These are phyloP conservation scores for Urophycis tenuis DNA, from an alignment of 2,797 vertebrate species.

Conservation along the genomic window DNA sequence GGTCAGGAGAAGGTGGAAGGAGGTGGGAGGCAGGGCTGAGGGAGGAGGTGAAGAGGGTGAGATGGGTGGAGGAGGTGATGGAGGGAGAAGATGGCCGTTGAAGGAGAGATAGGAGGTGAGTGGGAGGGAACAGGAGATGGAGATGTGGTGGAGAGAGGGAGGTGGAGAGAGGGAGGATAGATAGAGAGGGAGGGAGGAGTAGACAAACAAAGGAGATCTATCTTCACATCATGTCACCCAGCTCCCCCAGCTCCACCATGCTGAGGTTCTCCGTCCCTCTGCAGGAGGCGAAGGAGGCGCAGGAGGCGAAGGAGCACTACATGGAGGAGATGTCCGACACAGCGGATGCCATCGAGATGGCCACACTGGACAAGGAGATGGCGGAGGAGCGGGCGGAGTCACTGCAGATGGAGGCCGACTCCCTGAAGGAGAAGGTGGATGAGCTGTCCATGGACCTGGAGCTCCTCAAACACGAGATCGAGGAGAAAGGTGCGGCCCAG, in stretches of 20 bases:
- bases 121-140: neutral
- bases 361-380: conserved; percentile 89
- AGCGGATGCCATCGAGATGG: conserved; percentile 85
- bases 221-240: neutral
- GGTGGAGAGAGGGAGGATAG: neutral
- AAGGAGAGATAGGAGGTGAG: neutral
- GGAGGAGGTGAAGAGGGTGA: neutral
- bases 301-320: conserved; percentile 83
- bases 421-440: conserved; percentile 79
- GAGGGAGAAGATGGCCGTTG: neutral
- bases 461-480: conserved; percentile 86
- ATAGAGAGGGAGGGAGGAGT: neutral
- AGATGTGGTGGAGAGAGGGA: neutral
- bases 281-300: conserved; percentile 82
- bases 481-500: conserved; percentile 76
- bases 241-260: neutral
- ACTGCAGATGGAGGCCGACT: conserved; percentile 82
- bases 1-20: conserved; percentile 50
- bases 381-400: conserved; percentile 83
- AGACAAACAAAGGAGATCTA: neutral
- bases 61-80: neutral
- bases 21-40: neutral
- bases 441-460: conserved; percentile 85
- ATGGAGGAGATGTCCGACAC: conserved; percentile 91
- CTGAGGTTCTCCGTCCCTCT: neutral